Base-by-base conservation (phyloP, 2,888 invertebrate species). In the Luffia ferchaultella region DNA sequence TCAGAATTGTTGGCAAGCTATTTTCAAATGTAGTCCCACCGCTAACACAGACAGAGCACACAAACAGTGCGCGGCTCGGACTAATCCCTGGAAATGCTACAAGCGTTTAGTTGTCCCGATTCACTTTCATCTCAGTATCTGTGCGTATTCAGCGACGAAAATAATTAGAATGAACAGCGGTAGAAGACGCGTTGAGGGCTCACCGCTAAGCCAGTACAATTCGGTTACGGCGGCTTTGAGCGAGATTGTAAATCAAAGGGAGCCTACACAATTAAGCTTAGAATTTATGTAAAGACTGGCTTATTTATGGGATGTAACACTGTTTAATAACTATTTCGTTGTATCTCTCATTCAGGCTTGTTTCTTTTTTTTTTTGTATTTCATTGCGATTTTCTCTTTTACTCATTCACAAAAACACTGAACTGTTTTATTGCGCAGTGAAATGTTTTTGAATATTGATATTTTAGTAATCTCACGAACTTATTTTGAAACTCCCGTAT, bases 191-290 rank as follows among this genome's bases (percentile, higher is more conserved):
- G 66, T 71, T 66, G 65, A 69, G 72, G 40, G 48, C 76, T 67
- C 72, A 70, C 67, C 71, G 70, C 68, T 83, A 83, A 83, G 79
- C 80, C 79, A 75, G 69, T 73, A 74, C 80, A 75, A 75, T 79
- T 78, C 80, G 78, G 78, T 78, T 70, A 79, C 73, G 79, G 80
- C 73, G 71, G 76, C 78, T 73, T 70, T 71, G 76, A 76, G 77
- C 73, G 73, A 70, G 48, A 76, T 75, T 79, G 77, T 83, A 82
- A 82, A 83, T 83, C 82, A 83, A 83, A 80, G 80, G 79, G 80
- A 82, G 77, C 79, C 78, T 72, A 78, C 73, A 76, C 78, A 77
- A 83, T 82, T 80, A 80, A 80, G 79, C 78, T 75, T 72, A 80
- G 80, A 82, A 82, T 82, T 80, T 80, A 82, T 80, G 79, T 78